Evolutionary conservation across 2,888 invertebrate genomes (phyloP), one percentile per base, ranked within the genome.

Genomic region (Resseliella maxima): DNA sequence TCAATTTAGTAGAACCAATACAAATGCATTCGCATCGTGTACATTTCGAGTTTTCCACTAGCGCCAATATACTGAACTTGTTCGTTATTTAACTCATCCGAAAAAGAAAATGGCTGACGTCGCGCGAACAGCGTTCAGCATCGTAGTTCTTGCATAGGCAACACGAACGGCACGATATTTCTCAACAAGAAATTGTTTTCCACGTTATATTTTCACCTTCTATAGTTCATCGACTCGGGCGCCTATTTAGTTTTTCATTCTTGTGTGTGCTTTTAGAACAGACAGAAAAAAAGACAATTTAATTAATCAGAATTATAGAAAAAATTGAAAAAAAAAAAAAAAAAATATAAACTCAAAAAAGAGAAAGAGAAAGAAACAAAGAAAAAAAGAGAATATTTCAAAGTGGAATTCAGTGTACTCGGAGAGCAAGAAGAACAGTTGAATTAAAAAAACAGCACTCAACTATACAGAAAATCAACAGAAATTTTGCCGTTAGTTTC

Each of bases 81-180:
- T 85, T 41, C 41, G 38, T 41, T 38, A 41, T 85, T 85, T n/a
- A 50, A 35, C 50, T 85, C 35, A 54, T 35, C 50, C 85, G 45
- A 85, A 86, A 86, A 86, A 86, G 86, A 86, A 86, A 86, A 86
- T 86, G 86, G 86, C 86, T 86, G 86, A 59, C 86, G 50, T 86
- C 50, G 86, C 45, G 45, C 54, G 85, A 50, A 50, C 85, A 85
- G 85, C 85, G 50, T 85, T 85, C 50, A 45, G 41, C 85, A 50
- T 46, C 54, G 85, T 50, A 72, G 72, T 72, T 85, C 85, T 85
- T 85, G 41, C 85, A 85, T 85, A 85, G 85, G 36, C 85, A 85
- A 85, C 46, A 72, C 72, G 72, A 72, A 72, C 72, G 72, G 72
- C 72, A 72, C 72, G 72, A 72, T 72, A 72, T 72, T 72, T 72